Conservation (phyloP, 2,113 vertebrate genomes). For the Ursus arctos region DNA sequence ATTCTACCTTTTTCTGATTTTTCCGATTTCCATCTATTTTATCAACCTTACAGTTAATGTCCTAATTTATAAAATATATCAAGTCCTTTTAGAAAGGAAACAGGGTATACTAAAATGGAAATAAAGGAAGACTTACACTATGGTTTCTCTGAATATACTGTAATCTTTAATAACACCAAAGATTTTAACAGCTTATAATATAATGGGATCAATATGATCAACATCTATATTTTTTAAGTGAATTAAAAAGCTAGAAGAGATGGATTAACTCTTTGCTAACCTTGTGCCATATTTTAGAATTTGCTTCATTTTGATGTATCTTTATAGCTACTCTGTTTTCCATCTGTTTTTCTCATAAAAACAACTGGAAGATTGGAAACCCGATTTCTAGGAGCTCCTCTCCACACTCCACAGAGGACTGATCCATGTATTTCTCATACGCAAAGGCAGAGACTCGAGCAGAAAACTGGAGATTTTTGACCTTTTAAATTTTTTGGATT, state of each 20-base stretch:
- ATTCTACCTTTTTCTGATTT: background rate
- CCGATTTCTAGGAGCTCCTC: background rate
- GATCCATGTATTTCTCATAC: background rate
- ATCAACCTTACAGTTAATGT: background rate
- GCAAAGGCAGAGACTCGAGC: background rate
- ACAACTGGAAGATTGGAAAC: background rate
- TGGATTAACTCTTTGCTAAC: background rate
- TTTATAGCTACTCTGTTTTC: background rate
- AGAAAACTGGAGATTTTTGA: background rate
- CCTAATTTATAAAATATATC: background rate
- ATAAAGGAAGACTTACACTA: background rate
- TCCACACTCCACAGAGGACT: background rate
- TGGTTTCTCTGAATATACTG: background rate
- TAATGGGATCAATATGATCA: background rate
- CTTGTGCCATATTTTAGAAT: background rate
- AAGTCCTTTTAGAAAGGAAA: background rate
- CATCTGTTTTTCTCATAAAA: background rate
- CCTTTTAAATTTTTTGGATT: background rate
- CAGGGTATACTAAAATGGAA: background rate
- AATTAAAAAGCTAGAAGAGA: background rate
- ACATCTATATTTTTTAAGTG: background rate
- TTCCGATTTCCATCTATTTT: background rate
- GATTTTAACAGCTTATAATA: background rate
- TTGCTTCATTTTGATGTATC: background rate
- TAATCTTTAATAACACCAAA: background rate